These are phyloP conservation scores for Abrostola triplasia DNA, from an alignment of 2,888 invertebrate genomes.

Conservation along the genomic window DNA sequence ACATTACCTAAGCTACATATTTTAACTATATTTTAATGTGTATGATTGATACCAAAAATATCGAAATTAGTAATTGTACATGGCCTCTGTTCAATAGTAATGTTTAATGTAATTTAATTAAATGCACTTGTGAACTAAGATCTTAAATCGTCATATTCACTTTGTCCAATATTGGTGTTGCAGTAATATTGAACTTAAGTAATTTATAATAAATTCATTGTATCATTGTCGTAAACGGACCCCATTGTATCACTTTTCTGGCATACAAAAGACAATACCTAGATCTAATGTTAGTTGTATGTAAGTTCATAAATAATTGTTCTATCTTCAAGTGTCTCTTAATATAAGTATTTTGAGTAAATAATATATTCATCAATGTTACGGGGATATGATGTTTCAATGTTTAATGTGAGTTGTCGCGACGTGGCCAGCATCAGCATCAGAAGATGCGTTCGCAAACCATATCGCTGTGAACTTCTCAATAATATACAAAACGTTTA, in stretches of 20 bases:
- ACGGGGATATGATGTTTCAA: slow-evolving; percentile 72
- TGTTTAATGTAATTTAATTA: slow-evolving; percentile 69
- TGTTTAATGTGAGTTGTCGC: slow-evolving; percentile 69
- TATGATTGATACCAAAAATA: slow-evolving; percentile 75
- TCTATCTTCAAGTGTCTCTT: slow-evolving; percentile 87
- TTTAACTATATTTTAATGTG: slow-evolving; percentile 61
- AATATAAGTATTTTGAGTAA: slow-evolving; percentile 85
- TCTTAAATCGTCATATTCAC: slow-evolving; percentile 69
- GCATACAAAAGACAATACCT: slow-evolving; percentile 89
- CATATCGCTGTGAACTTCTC: slow-evolving; percentile 53
- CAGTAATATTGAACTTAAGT: slow-evolving; percentile 73
- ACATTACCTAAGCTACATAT: slow-evolving; percentile 51
- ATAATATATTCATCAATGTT: slow-evolving; percentile 78
- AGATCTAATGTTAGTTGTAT: slow-evolving; percentile 88
- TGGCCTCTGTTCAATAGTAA: slow-evolving; percentile 75
- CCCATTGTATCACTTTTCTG: slow-evolving; percentile 83
- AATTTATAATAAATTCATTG: slow-evolving; percentile 65
- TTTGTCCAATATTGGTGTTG: slow-evolving; percentile 76
- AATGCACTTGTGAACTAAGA: slow-evolving; percentile 74
- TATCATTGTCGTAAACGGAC: slow-evolving; percentile 71
- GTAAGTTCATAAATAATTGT: slow-evolving; percentile 87
- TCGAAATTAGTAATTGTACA: slow-evolving; percentile 69
- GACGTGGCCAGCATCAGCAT: slow-evolving; percentile 39
- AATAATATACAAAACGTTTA: slow-evolving; percentile 60
- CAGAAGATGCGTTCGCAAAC: slow-evolving; percentile 39